Evolutionary conservation across 2,888 invertebrate genomes (phyloP).

Genomic region (Noctuana brunneofusca): DNA sequence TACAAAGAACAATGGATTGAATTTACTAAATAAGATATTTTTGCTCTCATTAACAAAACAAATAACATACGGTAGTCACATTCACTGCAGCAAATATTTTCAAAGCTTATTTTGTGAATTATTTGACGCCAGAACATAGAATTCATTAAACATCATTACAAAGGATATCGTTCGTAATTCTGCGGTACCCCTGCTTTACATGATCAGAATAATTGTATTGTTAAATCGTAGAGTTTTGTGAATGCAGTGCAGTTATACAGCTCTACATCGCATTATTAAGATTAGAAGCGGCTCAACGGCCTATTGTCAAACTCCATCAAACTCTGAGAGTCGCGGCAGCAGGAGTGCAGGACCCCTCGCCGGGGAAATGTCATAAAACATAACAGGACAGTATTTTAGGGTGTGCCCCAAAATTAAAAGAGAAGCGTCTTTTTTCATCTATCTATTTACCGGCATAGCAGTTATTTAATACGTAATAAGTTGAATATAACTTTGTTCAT

Average conservation of each 20-base stretch:
- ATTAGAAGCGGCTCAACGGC: conserved; percentile 40
- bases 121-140: not conserved
- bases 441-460: not conserved
- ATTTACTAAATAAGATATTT: no score
- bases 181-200: conserved; percentile 13
- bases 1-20: not conserved
- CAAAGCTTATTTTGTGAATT: not conserved
- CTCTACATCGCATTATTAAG: conserved; percentile 35
- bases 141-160: conserved; percentile 9
- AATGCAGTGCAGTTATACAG: conserved; percentile 18
- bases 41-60: no score
- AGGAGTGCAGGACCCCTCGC: conserved; percentile 27
- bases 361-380: conserved; percentile 22
- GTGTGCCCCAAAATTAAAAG: not conserved
- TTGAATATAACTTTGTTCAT: no score
- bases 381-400: conserved; percentile 27
- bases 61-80: not conserved
- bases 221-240: conserved; percentile 27
- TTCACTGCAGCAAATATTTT: conserved; percentile 13
- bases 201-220: conserved; percentile 27
- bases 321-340: conserved; percentile 29
- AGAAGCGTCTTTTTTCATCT: not conserved
- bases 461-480: no score
- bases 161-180: conserved; percentile 13
- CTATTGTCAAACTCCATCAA: conserved; percentile 44